Base-by-base conservation (phyloP, 2,888 invertebrate genomes). In the Euclidia mi region DNA sequence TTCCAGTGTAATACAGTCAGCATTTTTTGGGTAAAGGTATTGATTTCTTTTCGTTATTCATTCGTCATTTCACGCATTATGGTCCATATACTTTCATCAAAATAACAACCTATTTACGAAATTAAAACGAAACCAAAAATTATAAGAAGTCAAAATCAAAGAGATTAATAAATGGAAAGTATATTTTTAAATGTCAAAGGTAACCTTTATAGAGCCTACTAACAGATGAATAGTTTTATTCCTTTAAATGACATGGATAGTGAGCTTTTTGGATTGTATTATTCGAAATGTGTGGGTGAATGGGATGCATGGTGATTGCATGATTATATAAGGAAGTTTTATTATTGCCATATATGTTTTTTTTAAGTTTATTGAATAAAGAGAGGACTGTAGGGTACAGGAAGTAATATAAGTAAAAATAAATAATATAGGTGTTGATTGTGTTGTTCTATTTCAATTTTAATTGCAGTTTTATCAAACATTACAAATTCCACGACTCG, bases 21-120 rank as follows among this genome's bases (percentile, higher is more conserved):
- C 79, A 77, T 87, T 82, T 81, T 85, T 86, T 87, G 85, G 91
- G 91, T 87, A 83, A 82, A 89, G 90, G 91, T 91, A 90, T 84
- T 84, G 71, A 69, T 66, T 75, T 83, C 80, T 78, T 77, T 82
- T 79, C 75, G 76, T 87, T 81, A 74, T 56, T 75, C 81, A 83
- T 66, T 49, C 55, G 56, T 71, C 87, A 86, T 82, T 63, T 47
- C 79, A 78, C 65, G 57, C 69, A 76, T 71, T 56, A 42, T 17
- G 48, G 41, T 31, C 31, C 60, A 71, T 72, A 31, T 14, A 50
- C 41, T 29, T 29, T 10, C 29, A 29, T 29, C 7, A 25, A 25
- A 25, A 7, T 25, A 25, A 6, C 4, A 25, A 25, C 7, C 4
- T 25, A 7, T 25, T 25, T 25, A 25, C 20, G 20, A 25, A 25